These are phyloP conservation scores for Drosophila lutescens DNA, from an alignment of 2,888 invertebrate species.

Conservation along the genomic window DNA sequence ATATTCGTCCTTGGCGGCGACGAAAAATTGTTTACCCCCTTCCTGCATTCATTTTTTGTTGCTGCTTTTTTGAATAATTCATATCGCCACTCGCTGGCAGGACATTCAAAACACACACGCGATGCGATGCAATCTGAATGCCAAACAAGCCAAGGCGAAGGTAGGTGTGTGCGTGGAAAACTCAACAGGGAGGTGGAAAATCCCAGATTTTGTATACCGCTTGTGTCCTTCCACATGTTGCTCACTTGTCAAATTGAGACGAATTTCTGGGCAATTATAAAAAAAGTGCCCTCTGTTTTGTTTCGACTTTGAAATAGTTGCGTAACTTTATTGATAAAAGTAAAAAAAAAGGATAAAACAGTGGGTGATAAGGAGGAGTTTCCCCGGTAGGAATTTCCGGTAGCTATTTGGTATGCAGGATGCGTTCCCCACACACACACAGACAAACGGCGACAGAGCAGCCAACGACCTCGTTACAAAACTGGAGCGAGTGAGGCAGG, in stretches of 20 bases:
- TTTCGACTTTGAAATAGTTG: slow-evolving; percentile 60
- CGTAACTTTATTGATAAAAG: slow-evolving; percentile 62
- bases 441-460: slow-evolving; percentile 39
- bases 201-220: slow-evolving; percentile 22
- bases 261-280: slow-evolving; percentile 59
- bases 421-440: slow-evolving; percentile 55
- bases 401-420: slow-evolving; percentile 74
- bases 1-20: slow-evolving; percentile 82
- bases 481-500: slow-evolving; percentile 56
- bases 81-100: slow-evolving; percentile 80
- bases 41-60: slow-evolving; percentile 18
- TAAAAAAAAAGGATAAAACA: neutral
- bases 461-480: slow-evolving; percentile 78
- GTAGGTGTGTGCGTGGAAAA: slow-evolving; percentile 33
- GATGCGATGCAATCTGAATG: slow-evolving; percentile 84
- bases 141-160: slow-evolving; percentile 66
- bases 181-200: slow-evolving; percentile 7
- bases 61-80: slow-evolving; percentile 83
- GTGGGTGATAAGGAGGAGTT: slow-evolving; percentile 7
- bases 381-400: slow-evolving; percentile 37
- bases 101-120: slow-evolving; percentile 84
- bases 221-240: slow-evolving; percentile 65
- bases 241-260: slow-evolving; percentile 72
- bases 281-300: slow-evolving; percentile 48
- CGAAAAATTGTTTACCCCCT: slow-evolving; percentile 64